Conservation (phyloP, 2,797 vertebrate species). For the Brachymystax lenok region DNA sequence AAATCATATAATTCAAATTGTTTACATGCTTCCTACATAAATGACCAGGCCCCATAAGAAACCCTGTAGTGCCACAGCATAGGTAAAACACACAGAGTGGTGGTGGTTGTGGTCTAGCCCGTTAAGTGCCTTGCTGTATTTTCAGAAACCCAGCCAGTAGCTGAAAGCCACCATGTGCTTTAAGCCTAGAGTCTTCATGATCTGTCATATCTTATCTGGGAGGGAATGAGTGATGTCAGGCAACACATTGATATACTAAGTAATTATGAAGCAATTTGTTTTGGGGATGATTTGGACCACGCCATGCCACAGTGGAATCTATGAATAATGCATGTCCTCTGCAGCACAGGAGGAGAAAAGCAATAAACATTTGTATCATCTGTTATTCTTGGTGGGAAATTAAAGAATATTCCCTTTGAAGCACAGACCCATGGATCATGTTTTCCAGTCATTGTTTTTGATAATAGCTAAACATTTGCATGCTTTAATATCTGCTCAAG, state of each 20-base stretch:
- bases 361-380: slow-evolving; percentile 24
- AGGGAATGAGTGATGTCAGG: neutral
- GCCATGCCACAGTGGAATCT: neutral
- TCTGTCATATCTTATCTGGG: neutral
- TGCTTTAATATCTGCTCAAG: neutral
- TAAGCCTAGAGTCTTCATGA: slow-evolving; percentile 1
- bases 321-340: slow-evolving; percentile 28
- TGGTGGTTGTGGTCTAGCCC: neutral
- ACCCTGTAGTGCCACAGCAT: too few species aligned
- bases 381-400: slow-evolving; percentile 4
- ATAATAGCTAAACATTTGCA: slow-evolving; percentile 12
- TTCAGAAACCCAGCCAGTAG: neutral
- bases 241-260: slow-evolving; percentile 1
- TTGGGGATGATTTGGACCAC: slow-evolving; percentile 16
- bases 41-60: too few species aligned
- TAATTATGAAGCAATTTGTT: slow-evolving; percentile 33
- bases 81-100: too few species aligned
- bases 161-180: neutral
- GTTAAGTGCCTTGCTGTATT: neutral
- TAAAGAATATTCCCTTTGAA: slow-evolving; percentile 9
- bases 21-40: too few species aligned
- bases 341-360: slow-evolving; percentile 3
- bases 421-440: slow-evolving; percentile 10
- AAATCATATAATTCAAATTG: too few species aligned
- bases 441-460: slow-evolving; percentile 2